phyloP scores from a whole-genome alignment of 2,888 invertebrate species.

The Acrocera orbiculus region DNA sequence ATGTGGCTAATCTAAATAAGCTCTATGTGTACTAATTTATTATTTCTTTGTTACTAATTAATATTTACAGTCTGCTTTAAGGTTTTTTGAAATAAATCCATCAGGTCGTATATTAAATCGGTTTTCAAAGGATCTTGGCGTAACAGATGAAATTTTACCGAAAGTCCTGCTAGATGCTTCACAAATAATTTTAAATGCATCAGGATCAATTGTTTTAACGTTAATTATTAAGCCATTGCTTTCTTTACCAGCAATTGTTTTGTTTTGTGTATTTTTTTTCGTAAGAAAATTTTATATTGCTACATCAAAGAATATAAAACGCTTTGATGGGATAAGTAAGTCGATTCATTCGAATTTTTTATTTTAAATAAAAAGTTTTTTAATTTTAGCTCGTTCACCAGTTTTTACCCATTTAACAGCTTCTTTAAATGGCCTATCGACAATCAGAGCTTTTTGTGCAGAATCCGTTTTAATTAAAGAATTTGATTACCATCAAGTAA shows the following conservation, averaged over 20 bases:
- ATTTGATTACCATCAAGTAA: constrained; percentile 41
- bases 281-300: constrained; percentile 44
- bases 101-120: constrained; percentile 57
- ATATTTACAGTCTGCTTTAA: constrained; percentile 38
- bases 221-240: constrained; percentile 43
- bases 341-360: constrained; percentile 9
- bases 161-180: constrained; percentile 48
- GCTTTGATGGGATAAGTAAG: constrained; percentile 44
- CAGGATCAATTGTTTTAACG: constrained; percentile 42
- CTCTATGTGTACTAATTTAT: too few relatives aligned
- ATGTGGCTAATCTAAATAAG: too few relatives aligned
- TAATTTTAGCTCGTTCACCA: constrained; percentile 56
- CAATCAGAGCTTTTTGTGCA: constrained; percentile 52
- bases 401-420: constrained; percentile 62
- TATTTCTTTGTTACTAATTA: too few relatives aligned
- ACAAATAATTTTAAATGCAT: constrained; percentile 33
- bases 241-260: constrained; percentile 37
- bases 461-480: constrained; percentile 43
- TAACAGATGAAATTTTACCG: constrained; percentile 59
- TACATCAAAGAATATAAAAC: constrained; percentile 50
- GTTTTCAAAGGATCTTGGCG: constrained; percentile 74
- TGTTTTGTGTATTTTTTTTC: constrained; percentile 39
- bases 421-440: constrained; percentile 53
- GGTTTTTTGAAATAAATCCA: constrained; percentile 74
- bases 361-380: neutral